These are phyloP conservation scores for Leucophenga maculata DNA, from an alignment of 2,888 invertebrate species.

Conservation along the genomic window DNA sequence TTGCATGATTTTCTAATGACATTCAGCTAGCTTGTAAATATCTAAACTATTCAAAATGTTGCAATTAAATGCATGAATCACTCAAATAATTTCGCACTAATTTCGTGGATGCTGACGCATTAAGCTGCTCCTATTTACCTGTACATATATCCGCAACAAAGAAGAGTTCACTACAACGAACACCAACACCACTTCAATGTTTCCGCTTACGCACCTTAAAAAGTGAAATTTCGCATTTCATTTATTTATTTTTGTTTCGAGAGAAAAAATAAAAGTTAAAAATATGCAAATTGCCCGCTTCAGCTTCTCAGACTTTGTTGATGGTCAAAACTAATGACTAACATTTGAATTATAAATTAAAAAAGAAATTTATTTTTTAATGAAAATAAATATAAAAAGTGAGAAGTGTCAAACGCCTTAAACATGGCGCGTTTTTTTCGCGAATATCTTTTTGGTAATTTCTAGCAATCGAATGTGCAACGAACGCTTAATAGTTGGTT, in stretches of 20 bases:
- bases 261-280: not conserved
- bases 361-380: slow-evolving; percentile 8
- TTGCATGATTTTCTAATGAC: no score
- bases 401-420: slow-evolving; percentile 20
- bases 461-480: no score
- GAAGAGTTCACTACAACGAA: slow-evolving; percentile 21
- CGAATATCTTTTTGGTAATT: no score
- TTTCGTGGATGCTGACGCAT: no score
- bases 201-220: slow-evolving; percentile 65
- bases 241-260: slow-evolving; percentile 32
- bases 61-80: no score
- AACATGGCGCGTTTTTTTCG: not conserved
- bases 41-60: no score
- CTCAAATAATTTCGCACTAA: no score
- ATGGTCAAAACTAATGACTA: slow-evolving; percentile 13
- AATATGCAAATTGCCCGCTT: slow-evolving; percentile 37
- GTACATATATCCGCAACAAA: no score
- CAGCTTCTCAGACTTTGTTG: not conserved
- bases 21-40: no score
- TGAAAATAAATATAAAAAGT: not conserved
- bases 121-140: no score
- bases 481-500: no score
- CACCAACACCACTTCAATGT: slow-evolving; percentile 14
- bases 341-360: slow-evolving; percentile 11
- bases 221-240: slow-evolving; percentile 59